These are phyloP conservation scores for Alcedo quadribrachys DNA, from an alignment of 2,797 vertebrate species.

Conservation along the genomic window DNA sequence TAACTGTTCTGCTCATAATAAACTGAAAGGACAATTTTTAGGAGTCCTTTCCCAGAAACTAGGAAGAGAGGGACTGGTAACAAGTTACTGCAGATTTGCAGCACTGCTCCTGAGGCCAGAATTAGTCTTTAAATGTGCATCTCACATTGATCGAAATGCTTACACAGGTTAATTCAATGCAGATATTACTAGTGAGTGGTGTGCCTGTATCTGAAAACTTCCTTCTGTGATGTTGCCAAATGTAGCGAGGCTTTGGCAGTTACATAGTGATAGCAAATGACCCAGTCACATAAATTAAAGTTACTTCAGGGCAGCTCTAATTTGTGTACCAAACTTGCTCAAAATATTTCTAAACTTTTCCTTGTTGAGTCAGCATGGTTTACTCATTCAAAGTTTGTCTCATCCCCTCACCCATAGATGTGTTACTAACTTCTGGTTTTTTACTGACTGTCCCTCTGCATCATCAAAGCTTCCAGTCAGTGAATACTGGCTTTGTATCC, in stretches of 20 bases:
- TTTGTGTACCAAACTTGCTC: conserved; percentile 34
- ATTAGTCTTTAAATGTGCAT: neutral
- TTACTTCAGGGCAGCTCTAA: conserved; percentile 34
- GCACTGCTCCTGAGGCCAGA: neutral
- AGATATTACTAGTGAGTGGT: conserved; percentile 6
- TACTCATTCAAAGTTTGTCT: neutral
- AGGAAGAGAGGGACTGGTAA: neutral
- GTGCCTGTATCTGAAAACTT: conserved; percentile 14
- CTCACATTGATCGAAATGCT: neutral
- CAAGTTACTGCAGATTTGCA: neutral
- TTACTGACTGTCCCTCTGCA: neutral
- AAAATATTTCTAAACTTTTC: conserved; percentile 44
- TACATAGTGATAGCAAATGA: conserved; percentile 28
- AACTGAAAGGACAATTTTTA: neutral
- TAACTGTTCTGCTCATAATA: neutral
- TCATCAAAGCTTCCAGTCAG: neutral
- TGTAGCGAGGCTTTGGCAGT: conserved; percentile 45
- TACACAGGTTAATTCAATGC: conserved; percentile 12
- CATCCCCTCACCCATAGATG: neutral
- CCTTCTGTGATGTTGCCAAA: conserved; percentile 44
- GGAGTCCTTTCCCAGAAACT: neutral
- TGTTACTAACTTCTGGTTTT: neutral
- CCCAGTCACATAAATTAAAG: conserved; percentile 5
- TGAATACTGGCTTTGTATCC: neutral
- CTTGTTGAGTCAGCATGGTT: neutral